Evolutionary conservation across 2,797 vertebrate genomes (phyloP).

Genomic region (Pseudochirops corinnae): DNA sequence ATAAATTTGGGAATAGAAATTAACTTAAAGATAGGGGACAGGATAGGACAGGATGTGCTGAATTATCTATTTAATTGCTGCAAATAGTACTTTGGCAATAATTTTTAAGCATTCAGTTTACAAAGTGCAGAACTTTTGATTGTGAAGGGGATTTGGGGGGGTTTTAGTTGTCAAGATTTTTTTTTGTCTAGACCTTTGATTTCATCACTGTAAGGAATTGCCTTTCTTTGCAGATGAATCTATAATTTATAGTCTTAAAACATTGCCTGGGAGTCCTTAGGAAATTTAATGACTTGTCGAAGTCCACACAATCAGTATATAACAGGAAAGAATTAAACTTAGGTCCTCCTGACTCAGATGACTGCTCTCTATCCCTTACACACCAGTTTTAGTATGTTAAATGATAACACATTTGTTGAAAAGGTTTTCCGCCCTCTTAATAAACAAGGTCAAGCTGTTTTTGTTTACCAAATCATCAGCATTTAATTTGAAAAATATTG

Average conservation of each 20-base stretch:
- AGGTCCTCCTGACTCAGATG: neutral
- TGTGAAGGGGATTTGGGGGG: neutral
- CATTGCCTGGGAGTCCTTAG: neutral
- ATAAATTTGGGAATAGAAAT: neutral
- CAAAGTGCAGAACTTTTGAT: constrained; percentile 28
- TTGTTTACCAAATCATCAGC: constrained; percentile 65
- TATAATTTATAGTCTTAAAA: neutral
- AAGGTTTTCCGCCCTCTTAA: neutral
- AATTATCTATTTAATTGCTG: neutral
- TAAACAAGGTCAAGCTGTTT: constrained; percentile 28
- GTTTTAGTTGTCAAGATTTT: neutral
- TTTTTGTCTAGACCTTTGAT: neutral
- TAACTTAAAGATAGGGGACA: neutral
- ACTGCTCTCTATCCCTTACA: neutral
- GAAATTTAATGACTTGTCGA: neutral
- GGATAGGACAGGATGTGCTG: neutral
- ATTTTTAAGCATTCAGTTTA: constrained; percentile 22
- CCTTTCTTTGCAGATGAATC: neutral
- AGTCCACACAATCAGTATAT: neutral
- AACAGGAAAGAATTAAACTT: neutral
- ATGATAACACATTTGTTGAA: neutral
- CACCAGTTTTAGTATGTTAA: neutral
- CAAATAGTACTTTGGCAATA: constrained; percentile 32
- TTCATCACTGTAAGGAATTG: neutral
- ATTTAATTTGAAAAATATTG: constrained; percentile 51